Base-by-base conservation (phyloP, 2,888 invertebrate species). In the Molanna angustata region DNA sequence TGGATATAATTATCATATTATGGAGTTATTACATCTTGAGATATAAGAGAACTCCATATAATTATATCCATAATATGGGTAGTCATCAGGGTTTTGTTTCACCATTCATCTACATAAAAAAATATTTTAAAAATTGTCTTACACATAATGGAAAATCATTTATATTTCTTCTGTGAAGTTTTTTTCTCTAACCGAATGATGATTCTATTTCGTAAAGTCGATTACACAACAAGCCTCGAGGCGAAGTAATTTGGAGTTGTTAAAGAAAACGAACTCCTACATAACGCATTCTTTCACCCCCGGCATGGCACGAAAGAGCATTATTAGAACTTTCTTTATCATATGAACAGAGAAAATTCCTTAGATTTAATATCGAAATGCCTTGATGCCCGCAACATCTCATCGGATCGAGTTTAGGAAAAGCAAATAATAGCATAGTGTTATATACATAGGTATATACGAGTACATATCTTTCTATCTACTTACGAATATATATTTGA, bases 361-460 rank as follows among this genome's bases (percentile, higher is more conserved):
- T n/a, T 53, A 56, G 46, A 48, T 53, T 52, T 58, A 56, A 58
- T 56, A 58, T 58, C 53, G 53, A 52, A 49, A 58, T 58, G 49
- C 56, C 52, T 47, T 37, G 53, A 51, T 53, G 56, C 49, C 54
- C 55, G 51, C 51, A 54, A 54, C 48, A 53, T 40, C 55, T 50
- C 49, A 7, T 20, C 50, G 57, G 53, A 54, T 57, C 57, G 53
- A 57, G 52, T 56, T 56, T 21, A 40, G 32, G 47, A 52, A 49
- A 52, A 53, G 43, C 47, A 49, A 41, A 47, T 42, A 41, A 33
- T n/a, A n/a, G n/a, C n/a, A n/a, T n/a, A n/a, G n/a, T n/a, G n/a
- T n/a, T n/a, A n/a, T n/a, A n/a, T n/a, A n/a, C n/a, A n/a, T n/a
- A n/a, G n/a, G n/a, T n/a, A n/a, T n/a, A n/a, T n/a, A n/a, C n/a